Base-by-base conservation (phyloP, 2,888 invertebrate species). In the Sepioteuthis lessoniana region DNA sequence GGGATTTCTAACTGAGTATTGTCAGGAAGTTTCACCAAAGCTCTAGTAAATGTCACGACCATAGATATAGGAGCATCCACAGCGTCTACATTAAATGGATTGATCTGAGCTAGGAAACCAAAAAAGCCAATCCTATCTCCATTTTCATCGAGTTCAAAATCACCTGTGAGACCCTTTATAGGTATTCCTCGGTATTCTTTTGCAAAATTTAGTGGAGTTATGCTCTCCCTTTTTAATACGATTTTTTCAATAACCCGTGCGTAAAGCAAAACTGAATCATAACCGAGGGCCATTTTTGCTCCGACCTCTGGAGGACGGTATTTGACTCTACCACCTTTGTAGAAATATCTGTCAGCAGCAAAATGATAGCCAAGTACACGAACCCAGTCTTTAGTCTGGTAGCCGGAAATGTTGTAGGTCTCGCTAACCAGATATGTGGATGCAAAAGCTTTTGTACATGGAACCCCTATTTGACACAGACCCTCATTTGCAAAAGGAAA, bases 121-220 rank as follows among this genome's bases (percentile, higher is more conserved):
- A 94, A 93, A 93, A 94, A 95, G 31, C 95, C 95, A 31, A 95
- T 95, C 55, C 95, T 94, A 90, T 95, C 95, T 21, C 95, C 95
- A 31, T 94, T 94, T 31, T 93, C 94, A 94, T 95, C 92, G n/a
- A 95, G 94, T 47, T 93, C 93, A 8, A 95, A 94, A 31, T 91
- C 37, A 25, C 95, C 95, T 28, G 95, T 94, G 50, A 95, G 93
- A 55, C 95, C 95, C 19, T 94, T 50, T 38, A 95, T 35, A 5
- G 7, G 4, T 5, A 95, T 95, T 93, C 94, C 90, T 95, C 95
- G 94, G 10, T 95, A 93, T 90, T 94, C 94, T 31, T 90, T 5
- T 31, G 95, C 94, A 28, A 95, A 90, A 46, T 94, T 47, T 50
- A 94, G 93, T 46, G 95, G 95, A 76, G 94, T 95, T 10, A 95